These are phyloP conservation scores for Nymphalis urticae DNA, from an alignment of 2,888 invertebrate genomes.

Conservation along the genomic window DNA sequence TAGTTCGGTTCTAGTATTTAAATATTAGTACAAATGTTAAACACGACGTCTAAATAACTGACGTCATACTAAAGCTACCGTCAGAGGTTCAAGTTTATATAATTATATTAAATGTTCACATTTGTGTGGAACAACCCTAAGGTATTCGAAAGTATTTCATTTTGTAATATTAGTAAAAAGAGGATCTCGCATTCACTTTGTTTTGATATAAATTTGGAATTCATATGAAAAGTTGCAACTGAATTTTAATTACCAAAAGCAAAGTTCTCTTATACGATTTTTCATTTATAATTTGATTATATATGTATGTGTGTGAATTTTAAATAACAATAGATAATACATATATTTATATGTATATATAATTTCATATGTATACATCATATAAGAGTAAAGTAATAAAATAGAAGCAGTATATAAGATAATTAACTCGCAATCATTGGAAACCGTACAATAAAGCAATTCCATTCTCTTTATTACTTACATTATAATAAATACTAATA, in stretches of 20 bases:
- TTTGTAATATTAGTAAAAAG: background rate
- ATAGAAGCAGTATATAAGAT: background rate
- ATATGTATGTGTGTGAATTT: too few relatives aligned
- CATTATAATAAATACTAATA: background rate
- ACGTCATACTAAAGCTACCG: background rate
- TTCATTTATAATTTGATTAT: too few relatives aligned
- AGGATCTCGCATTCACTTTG: background rate
- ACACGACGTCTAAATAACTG: background rate
- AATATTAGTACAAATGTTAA: background rate
- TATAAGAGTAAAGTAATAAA: background rate
- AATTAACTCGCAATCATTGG: background rate
- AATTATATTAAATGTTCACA: background rate
- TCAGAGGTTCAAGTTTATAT: background rate
- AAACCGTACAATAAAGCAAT: background rate
- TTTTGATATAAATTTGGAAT: conserved; percentile 7
- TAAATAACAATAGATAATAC: background rate
- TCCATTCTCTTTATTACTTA: background rate
- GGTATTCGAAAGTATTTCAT: background rate
- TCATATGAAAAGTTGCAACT: background rate
- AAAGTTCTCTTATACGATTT: too few relatives aligned
- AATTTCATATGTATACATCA: background rate
- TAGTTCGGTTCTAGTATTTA: conserved; percentile 14
- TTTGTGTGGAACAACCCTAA: background rate
- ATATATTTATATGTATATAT: too few relatives aligned
- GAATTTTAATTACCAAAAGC: too few relatives aligned